Conservation (phyloP, 2,888 invertebrate species). For the Euclidia mi region DNA sequence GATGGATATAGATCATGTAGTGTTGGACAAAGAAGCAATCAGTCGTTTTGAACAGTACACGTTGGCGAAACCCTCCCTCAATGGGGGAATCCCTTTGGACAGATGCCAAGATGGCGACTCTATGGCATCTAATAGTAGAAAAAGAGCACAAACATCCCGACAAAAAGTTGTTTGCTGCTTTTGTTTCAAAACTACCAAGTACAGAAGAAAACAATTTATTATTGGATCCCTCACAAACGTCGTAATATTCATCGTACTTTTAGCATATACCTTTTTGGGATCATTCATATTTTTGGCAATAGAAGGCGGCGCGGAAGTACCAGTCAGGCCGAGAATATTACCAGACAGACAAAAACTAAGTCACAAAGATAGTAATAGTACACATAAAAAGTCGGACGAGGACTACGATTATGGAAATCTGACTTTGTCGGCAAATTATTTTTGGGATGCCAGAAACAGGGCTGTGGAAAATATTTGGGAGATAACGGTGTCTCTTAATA, state of each 20-base stretch:
- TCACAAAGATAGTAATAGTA: constrained; percentile 84
- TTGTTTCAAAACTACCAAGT: constrained; percentile 89
- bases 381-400: constrained; percentile 81
- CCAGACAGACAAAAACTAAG: constrained; percentile 87
- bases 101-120: constrained; percentile 89
- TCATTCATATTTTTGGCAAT: constrained; percentile 96
- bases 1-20: constrained; percentile 88
- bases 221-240: constrained; percentile 95
- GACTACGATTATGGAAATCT: constrained; percentile 80
- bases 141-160: constrained; percentile 83
- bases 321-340: constrained; percentile 84
- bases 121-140: constrained; percentile 86
- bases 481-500: constrained; percentile 96
- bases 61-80: constrained; percentile 85
- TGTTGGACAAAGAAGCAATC: constrained; percentile 88
- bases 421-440: constrained; percentile 84
- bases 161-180: constrained; percentile 89
- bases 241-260: constrained; percentile 94
- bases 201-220: constrained; percentile 90
- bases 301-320: constrained; percentile 92
- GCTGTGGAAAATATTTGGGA: constrained; percentile 98
- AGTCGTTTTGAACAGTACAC: constrained; percentile 87
- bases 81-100: constrained; percentile 88
- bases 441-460: constrained; percentile 85
- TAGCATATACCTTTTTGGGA: constrained; percentile 94